Evolutionary conservation across 35 echinoderm and acorn worm genomes (phyloP).

Genomic region (Strongylocentrotus purpuratus): DNA sequence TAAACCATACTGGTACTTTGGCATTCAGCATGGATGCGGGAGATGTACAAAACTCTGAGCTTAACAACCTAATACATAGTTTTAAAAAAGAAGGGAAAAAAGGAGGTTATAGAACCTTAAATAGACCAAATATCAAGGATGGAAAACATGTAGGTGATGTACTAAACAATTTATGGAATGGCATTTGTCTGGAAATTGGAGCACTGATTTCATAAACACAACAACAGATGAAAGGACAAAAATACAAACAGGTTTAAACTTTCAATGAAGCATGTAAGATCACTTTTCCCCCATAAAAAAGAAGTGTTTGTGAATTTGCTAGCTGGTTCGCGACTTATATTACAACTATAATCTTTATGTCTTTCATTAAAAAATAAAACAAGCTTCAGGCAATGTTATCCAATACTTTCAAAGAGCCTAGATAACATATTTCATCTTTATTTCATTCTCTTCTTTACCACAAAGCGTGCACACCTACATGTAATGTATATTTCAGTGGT

Average conservation of each 20-base stretch:
- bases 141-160: not conserved
- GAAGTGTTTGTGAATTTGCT: too few species aligned
- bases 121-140: not conserved
- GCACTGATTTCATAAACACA: not conserved
- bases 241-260: not conserved
- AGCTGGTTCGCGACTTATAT: not conserved
- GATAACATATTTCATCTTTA: not conserved
- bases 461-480: not conserved
- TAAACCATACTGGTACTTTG: not conserved
- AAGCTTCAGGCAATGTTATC: not conserved
- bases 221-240: not conserved
- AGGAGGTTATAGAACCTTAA: not conserved
- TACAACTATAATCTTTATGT: not conserved
- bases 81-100: not conserved
- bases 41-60: not conserved
- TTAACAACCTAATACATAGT: not conserved
- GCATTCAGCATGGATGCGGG: not conserved
- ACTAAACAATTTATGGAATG: not conserved
- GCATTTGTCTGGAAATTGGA: not conserved
- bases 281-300: too few species aligned
- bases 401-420: not conserved
- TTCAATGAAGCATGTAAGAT: too few species aligned
- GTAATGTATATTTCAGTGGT: conserved; percentile 12
- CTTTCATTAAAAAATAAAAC: not conserved
- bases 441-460: not conserved